Conservation (phyloP, 2,888 invertebrate genomes). For the Smittia sp. region DNA sequence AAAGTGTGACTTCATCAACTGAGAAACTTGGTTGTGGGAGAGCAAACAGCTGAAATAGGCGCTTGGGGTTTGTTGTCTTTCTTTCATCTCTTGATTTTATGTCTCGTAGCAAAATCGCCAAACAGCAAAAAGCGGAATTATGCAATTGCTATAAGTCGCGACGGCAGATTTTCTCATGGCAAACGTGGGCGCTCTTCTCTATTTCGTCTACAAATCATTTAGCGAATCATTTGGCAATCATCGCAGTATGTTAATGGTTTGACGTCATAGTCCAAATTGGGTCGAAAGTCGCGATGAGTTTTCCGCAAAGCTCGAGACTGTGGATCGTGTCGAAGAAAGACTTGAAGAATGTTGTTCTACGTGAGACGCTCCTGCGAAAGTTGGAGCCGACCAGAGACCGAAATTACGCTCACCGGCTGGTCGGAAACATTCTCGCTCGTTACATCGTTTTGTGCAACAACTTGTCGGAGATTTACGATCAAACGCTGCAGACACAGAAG, state of each 20-base stretch:
- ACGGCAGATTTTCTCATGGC: neutral
- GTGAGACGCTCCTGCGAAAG: constrained; percentile 48
- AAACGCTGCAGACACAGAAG: constrained; percentile 52
- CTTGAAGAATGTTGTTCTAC: constrained; percentile 50
- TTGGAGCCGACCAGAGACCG: constrained; percentile 47
- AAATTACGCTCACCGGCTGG: constrained; percentile 47
- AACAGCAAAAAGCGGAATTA: no score
- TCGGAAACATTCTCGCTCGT: constrained; percentile 49
- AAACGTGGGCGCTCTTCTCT: neutral
- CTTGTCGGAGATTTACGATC: constrained; percentile 48
- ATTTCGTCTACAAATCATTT: neutral
- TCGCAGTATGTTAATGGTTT: neutral
- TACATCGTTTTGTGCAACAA: constrained; percentile 50
- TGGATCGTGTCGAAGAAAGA: constrained; percentile 55
- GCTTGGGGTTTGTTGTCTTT: constrained; percentile 1
- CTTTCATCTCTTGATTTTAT: neutral
- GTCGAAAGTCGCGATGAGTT: constrained; percentile 2
- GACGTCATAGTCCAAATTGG: no score
- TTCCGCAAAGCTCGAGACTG: constrained; percentile 53
- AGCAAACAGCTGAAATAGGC: constrained; percentile 34
- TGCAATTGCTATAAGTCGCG: neutral
- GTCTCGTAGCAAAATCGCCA: no score
- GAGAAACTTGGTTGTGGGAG: constrained; percentile 28
- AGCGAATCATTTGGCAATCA: neutral
- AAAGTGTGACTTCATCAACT: constrained; percentile 39